These are phyloP conservation scores for Synanthedon vespiformis DNA, from an alignment of 2,888 invertebrate genomes.

Conservation along the genomic window DNA sequence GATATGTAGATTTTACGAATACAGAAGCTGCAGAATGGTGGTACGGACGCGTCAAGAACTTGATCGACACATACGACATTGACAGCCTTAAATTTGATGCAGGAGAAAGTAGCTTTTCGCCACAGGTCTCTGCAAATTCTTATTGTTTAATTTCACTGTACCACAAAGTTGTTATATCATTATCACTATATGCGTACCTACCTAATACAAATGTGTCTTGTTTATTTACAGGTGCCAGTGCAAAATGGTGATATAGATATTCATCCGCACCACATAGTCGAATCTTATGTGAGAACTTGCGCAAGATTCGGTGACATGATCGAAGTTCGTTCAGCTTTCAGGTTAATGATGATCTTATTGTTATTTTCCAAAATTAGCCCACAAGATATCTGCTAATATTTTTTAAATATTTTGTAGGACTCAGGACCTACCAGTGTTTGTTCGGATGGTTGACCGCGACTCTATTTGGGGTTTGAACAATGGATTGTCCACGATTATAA, in stretches of 20 bases:
- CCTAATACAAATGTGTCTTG: no score
- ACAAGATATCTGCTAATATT: neutral
- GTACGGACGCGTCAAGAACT: slow-evolving; percentile 49
- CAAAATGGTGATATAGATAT: slow-evolving; percentile 48
- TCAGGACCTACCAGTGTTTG: slow-evolving; percentile 77
- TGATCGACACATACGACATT: slow-evolving; percentile 73
- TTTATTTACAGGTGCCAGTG: slow-evolving; percentile 36
- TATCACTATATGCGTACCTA: no score
- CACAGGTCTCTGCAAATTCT: slow-evolving; percentile 44
- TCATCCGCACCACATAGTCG: slow-evolving; percentile 69
- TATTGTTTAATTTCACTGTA: no score
- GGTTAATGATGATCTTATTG: slow-evolving; percentile 18
- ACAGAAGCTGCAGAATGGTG: slow-evolving; percentile 75
- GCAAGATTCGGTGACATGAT: slow-evolving; percentile 73
- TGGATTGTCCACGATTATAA: slow-evolving; percentile 79
- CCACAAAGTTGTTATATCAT: no score
- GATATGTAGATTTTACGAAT: slow-evolving; percentile 81
- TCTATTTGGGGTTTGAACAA: slow-evolving; percentile 77
- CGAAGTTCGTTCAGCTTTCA: slow-evolving; percentile 60
- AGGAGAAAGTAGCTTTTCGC: slow-evolving; percentile 78
- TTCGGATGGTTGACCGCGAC: slow-evolving; percentile 84
- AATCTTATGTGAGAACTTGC: slow-evolving; percentile 66
- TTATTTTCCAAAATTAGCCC: no score
- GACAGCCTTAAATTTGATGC: slow-evolving; percentile 87
- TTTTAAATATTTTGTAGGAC: slow-evolving; percentile 44